Conservation (phyloP, 2,113 vertebrate species). For the Garra rufa region DNA sequence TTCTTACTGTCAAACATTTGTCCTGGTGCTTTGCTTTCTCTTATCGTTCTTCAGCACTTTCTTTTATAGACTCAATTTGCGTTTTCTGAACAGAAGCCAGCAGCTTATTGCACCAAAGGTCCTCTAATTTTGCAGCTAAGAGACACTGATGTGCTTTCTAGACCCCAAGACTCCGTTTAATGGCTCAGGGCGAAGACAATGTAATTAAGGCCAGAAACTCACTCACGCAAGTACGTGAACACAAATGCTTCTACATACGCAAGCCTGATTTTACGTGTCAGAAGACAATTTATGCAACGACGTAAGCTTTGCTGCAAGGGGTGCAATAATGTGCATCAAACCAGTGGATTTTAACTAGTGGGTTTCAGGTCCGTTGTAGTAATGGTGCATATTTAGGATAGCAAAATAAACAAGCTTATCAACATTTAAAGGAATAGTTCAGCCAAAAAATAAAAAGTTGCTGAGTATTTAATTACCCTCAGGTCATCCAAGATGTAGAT, state of each 20-base stretch:
- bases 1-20: constrained; percentile 37
- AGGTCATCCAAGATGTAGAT: neutral
- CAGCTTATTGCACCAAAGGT: constrained; percentile 53
- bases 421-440: neutral
- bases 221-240: neutral
- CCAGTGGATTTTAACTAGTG: neutral
- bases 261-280: neutral
- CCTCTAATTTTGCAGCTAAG: constrained; percentile 56
- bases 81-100: constrained; percentile 43
- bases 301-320: neutral
- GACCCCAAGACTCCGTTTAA: constrained; percentile 47
- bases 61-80: constrained; percentile 2
- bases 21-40: neutral
- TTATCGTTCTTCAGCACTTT: neutral
- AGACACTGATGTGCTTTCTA: constrained; percentile 55
- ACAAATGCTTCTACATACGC: neutral
- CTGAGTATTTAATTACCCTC: neutral
- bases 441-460: neutral
- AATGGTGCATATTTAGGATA: neutral
- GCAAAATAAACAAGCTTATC: neutral
- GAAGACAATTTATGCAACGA: neutral
- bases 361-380: neutral
- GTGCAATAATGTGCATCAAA: neutral
- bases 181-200: constrained; percentile 50
- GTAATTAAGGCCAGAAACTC: constrained; percentile 50